Conservation (phyloP, 2,888 invertebrate genomes). For the Cistogaster globosa region DNA sequence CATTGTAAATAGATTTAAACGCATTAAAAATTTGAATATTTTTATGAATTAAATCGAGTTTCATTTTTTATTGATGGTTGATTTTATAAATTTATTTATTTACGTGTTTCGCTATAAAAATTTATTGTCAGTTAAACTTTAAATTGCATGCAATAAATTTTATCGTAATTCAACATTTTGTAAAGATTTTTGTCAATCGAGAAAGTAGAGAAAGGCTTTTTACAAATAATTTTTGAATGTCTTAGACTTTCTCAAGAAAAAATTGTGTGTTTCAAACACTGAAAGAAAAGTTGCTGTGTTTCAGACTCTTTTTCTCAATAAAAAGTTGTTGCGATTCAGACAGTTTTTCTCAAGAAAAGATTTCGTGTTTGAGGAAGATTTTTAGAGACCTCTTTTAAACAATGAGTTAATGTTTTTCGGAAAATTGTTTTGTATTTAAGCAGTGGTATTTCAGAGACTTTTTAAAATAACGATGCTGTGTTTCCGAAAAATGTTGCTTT, state of each 20-base stretch:
- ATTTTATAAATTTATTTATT: slow-evolving; percentile 23
- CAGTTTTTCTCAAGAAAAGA: no score
- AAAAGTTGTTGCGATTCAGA: no score
- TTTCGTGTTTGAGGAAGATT: no score
- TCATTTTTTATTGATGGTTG: slow-evolving; percentile 19
- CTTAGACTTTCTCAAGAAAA: not conserved
- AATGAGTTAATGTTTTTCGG: no score
- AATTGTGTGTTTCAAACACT: no score
- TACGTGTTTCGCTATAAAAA: not conserved
- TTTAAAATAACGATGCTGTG: no score
- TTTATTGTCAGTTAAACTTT: not conserved
- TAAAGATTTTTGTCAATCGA: not conserved
- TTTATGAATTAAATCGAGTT: slow-evolving; percentile 20
- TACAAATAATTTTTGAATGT: slow-evolving; percentile 1
- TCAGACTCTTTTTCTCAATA: no score
- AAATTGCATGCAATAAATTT: not conserved
- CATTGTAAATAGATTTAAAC: slow-evolving; percentile 11
- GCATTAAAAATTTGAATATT: slow-evolving; percentile 26
- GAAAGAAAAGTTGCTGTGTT: no score
- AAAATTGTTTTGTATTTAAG: no score
- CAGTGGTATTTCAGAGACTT: no score
- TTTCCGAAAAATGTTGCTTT: no score
- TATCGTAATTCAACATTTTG: not conserved
- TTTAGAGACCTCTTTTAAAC: no score
- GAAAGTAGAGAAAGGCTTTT: not conserved